Conservation (phyloP, 2,797 vertebrate species). For the Clarias platycephalus region DNA sequence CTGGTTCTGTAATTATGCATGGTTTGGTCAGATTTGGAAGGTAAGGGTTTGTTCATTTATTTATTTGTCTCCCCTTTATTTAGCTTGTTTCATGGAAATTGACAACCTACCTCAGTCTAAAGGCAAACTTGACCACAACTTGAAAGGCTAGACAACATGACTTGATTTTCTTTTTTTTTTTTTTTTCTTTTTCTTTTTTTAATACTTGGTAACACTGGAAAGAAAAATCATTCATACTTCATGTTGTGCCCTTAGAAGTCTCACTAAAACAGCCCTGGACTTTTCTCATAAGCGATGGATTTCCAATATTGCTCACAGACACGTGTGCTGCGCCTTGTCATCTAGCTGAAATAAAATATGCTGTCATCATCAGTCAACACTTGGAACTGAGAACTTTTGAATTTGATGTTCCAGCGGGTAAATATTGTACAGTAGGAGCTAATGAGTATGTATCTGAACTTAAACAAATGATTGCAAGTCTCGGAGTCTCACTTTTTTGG, state of each 20-base stretch:
- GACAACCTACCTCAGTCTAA: constrained; percentile 83
- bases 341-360: constrained; percentile 21
- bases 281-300: constrained; percentile 24
- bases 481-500: constrained; percentile 23
- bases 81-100: constrained; percentile 68
- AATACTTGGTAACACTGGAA: constrained; percentile 56
- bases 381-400: constrained; percentile 35
- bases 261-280: constrained; percentile 40
- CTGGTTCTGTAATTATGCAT: constrained; percentile 32
- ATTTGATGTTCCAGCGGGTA: constrained; percentile 26
- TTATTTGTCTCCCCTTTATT: constrained; percentile 45
- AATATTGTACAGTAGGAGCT: constrained; percentile 51
- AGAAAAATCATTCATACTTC: constrained; percentile 30
- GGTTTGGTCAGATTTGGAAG: constrained; percentile 59
- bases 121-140: constrained; percentile 74
- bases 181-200: constrained; percentile 34
- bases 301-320: constrained; percentile 36
- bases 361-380: constrained; percentile 21
- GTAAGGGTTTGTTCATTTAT: constrained; percentile 44
- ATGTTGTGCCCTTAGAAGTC: constrained; percentile 36
- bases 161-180: constrained; percentile 47
- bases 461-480: constrained; percentile 20
- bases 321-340: background rate
- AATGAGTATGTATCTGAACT: constrained; percentile 39
- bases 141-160: constrained; percentile 72